phyloP scores from a whole-genome alignment of 2,113 vertebrate genomes.

The Abramis brama region DNA sequence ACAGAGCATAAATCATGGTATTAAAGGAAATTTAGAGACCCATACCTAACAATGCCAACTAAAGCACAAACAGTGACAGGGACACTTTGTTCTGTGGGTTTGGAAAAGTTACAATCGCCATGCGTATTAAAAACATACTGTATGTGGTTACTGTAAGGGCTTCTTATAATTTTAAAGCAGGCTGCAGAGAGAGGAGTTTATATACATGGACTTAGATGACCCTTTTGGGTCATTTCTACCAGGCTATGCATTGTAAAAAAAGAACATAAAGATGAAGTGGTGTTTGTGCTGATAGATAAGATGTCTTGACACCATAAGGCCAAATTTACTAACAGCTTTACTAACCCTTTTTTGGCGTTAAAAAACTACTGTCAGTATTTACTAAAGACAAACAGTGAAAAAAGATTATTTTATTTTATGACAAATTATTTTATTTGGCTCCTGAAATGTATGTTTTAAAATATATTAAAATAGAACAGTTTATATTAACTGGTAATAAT shows the following conservation, averaged over 20 bases:
- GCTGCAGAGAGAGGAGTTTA: neutral
- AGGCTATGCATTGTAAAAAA: neutral
- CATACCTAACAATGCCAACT: slow-evolving; percentile 40
- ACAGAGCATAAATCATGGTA: slow-evolving; percentile 30
- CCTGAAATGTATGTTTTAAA: too few species aligned
- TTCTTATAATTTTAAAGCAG: slow-evolving; percentile 36
- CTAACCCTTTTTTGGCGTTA: too few species aligned
- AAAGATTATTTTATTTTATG: too few species aligned
- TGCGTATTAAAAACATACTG: slow-evolving; percentile 25
- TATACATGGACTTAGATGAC: neutral
- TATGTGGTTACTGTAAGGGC: slow-evolving; percentile 30
- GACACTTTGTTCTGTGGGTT: slow-evolving; percentile 31
- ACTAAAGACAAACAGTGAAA: too few species aligned
- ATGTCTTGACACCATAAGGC: neutral
- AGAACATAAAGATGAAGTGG: neutral
- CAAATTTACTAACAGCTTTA: too few species aligned
- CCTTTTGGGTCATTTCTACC: neutral
- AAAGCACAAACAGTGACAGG: slow-evolving; percentile 41
- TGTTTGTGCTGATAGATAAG: neutral
- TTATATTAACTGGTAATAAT: too few species aligned
- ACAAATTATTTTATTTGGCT: too few species aligned
- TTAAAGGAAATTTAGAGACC: slow-evolving; percentile 41
- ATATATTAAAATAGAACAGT: too few species aligned
- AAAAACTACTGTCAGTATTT: too few species aligned
- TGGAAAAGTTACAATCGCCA: slow-evolving; percentile 2